Base-by-base conservation (phyloP, 2,797 vertebrate species). In the Psittacula derbiana region DNA sequence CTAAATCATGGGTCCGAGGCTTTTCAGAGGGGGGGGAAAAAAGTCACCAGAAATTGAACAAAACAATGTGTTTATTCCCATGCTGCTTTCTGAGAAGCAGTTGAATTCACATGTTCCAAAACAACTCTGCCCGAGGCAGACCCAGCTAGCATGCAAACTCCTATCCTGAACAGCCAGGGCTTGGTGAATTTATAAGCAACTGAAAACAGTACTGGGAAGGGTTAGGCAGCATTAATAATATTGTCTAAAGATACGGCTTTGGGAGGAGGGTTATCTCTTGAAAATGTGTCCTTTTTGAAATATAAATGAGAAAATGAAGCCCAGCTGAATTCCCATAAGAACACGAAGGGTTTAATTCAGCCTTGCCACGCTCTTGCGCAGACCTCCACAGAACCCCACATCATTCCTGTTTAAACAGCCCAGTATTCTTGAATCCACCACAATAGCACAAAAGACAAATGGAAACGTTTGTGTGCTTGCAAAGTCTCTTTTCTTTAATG, bases 51-150 rank as follows among this genome's bases (percentile, higher is more conserved):
- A 91, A 96, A 95, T 81, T 94, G 95, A 95, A 92, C 80, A 94
- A 96, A 97, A 92, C 96, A 97, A 95, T 95, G 87, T 92, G 95
- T 92, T 96, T 96, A 97, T 93, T 96, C 95, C 91, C 89, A 96
- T 95, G 95, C 91, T 94, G 90, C 92, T 92, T 96, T 97, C 95
- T 96, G 95, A 96, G 93, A 96, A 95, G 95, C 91, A 86, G 80
- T 86, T 95, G 92, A 80, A 86, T 87, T 96, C 87, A 62, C 93
- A 96, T 95, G 90, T 95, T 96, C 96, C 95, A 96, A 90, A 94
- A 70, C 85, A 96, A 75, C 76, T 72, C 85, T 89, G 95, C 95
- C 95, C 0, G 61, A 91, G 96, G 95, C 94, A 94, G 87, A 36
- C 24, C 55, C 41, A 1, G 83, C 86, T 94, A 87, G 92, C 95